These are phyloP conservation scores for Protonibea diacanthus DNA, from an alignment of 2,797 vertebrate species.

Conservation along the genomic window DNA sequence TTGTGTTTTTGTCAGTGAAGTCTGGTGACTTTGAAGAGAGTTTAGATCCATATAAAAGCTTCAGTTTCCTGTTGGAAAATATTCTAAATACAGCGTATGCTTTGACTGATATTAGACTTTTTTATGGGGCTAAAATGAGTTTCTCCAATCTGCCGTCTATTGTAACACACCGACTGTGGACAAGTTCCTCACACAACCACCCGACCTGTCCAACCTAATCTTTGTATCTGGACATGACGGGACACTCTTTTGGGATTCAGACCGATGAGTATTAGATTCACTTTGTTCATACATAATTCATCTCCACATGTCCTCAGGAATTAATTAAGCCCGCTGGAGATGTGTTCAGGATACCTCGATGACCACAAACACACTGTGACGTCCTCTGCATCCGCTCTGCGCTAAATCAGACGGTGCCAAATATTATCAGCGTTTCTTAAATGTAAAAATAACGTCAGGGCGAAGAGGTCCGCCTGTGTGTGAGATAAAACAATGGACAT, in stretches of 20 bases:
- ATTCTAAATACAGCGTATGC: too few relatives aligned
- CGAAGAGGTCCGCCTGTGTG: background rate
- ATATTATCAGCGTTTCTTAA: conserved; percentile 9
- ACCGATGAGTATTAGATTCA: background rate
- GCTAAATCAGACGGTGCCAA: conserved; percentile 14
- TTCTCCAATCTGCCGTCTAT: too few relatives aligned
- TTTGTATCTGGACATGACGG: background rate
- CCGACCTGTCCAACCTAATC: too few relatives aligned
- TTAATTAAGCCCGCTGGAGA: background rate
- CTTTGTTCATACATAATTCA: background rate
- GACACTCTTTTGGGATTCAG: background rate
- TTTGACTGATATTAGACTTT: too few relatives aligned
- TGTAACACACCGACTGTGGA: too few relatives aligned
- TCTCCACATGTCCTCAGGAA: background rate
- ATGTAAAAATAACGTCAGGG: conserved; percentile 35
- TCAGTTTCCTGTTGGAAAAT: too few relatives aligned
- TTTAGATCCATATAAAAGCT: too few relatives aligned
- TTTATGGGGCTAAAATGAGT: too few relatives aligned
- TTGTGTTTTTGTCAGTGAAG: too few relatives aligned
- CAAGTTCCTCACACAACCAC: too few relatives aligned
- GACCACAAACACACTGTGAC: background rate
- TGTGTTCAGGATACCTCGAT: conserved; percentile 33
- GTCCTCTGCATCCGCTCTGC: background rate
- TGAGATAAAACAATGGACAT: conserved; percentile 45
- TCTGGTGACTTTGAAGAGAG: too few relatives aligned